phyloP scores from a whole-genome alignment of 2,113 vertebrate species.

The Tringa solitaria region DNA sequence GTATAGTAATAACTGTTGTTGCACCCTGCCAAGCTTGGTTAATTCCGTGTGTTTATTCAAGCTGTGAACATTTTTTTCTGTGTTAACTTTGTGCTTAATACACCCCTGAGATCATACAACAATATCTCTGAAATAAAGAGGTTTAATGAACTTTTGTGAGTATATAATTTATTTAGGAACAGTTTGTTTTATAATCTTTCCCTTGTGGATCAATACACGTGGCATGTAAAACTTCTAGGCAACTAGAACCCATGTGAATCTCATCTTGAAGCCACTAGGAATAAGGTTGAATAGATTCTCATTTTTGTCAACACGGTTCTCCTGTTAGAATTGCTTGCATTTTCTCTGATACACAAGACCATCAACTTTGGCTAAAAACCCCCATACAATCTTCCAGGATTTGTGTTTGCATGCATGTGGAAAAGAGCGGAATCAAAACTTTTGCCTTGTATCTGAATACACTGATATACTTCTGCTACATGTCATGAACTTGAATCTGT shows the following conservation, averaged over 20 bases:
- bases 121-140: neutral
- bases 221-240: neutral
- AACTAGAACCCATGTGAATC: neutral
- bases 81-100: neutral
- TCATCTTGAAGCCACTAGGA: neutral
- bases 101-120: neutral
- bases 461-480: neutral
- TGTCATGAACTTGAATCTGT: neutral
- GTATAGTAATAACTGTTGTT: neutral
- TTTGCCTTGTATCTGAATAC: neutral
- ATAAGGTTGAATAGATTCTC: neutral
- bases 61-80: neutral
- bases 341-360: neutral
- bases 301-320: neutral
- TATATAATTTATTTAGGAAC: neutral
- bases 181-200: neutral
- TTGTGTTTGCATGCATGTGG: neutral
- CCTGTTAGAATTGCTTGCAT: neutral
- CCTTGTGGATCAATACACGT: neutral
- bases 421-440: neutral
- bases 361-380: neutral
- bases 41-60: neutral
- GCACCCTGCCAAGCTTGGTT: neutral
- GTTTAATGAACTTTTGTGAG: neutral
- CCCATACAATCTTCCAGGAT: neutral